These are phyloP conservation scores for Glyphotaelius pellucidus DNA, from an alignment of 2,888 invertebrate species.

Conservation along the genomic window DNA sequence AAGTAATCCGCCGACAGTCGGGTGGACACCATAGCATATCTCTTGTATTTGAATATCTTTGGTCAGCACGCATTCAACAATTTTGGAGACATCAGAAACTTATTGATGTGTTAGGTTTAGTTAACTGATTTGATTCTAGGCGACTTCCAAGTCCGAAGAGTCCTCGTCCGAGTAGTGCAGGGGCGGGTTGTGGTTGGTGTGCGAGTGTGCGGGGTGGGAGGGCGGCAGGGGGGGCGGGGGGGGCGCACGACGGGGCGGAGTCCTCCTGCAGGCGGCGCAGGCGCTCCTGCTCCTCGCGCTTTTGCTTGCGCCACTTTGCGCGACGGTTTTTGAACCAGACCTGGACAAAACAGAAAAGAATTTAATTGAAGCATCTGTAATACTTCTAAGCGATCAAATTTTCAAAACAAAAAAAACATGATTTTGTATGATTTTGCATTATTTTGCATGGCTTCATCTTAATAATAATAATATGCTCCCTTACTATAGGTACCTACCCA, in stretches of 20 bases:
- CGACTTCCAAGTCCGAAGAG: constrained; percentile 89
- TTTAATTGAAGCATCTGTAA: too few relatives aligned
- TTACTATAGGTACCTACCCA: too few relatives aligned
- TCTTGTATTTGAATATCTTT: too few relatives aligned
- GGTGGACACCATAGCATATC: too few relatives aligned
- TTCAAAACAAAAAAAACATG: too few relatives aligned
- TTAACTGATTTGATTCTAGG: constrained; percentile 72
- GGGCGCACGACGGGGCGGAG: constrained; percentile 66
- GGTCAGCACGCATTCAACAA: neutral
- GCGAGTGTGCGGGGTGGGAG: constrained; percentile 65
- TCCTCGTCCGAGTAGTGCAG: constrained; percentile 82
- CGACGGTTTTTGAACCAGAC: constrained; percentile 98
- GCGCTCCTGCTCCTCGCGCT: constrained; percentile 91
- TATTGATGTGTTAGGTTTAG: neutral
- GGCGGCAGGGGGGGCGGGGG: constrained; percentile 66
- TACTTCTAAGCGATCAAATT: too few relatives aligned
- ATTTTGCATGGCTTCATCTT: too few relatives aligned
- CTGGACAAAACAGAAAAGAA: constrained; percentile 76
- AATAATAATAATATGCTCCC: too few relatives aligned
- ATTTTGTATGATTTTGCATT: too few relatives aligned
- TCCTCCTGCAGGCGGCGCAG: constrained; percentile 90
- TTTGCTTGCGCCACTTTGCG: constrained; percentile 97
- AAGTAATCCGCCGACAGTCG: too few relatives aligned
- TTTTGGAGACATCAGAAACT: neutral
- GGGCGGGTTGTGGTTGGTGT: constrained; percentile 70